phyloP scores from a whole-genome alignment of 2,888 invertebrate species.

The Himalopsyche japonica region DNA sequence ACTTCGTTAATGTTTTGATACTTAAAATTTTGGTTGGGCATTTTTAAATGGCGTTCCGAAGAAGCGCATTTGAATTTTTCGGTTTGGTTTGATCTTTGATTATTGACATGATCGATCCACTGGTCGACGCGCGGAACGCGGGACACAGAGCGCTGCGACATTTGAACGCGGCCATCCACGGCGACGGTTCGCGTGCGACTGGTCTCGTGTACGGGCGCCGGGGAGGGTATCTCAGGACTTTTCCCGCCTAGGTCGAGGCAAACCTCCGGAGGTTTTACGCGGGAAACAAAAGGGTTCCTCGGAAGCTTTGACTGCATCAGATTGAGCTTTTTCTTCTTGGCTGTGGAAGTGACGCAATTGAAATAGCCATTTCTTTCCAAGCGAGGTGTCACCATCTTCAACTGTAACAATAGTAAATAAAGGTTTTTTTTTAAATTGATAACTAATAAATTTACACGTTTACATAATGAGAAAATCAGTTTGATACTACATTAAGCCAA shows the following conservation, averaged over 20 bases:
- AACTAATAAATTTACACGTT: too few species aligned
- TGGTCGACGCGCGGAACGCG: constrained; percentile 36
- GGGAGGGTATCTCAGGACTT: neutral
- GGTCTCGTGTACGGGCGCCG: neutral
- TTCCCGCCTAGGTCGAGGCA: constrained; percentile 11
- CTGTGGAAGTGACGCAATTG: constrained; percentile 56
- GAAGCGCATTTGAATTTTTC: constrained; percentile 18
- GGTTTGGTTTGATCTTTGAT: constrained; percentile 15
- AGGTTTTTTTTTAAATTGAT: neutral
- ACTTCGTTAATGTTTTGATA: constrained; percentile 21
- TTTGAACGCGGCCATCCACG: constrained; percentile 52
- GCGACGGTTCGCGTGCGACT: constrained; percentile 39
- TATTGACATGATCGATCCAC: constrained; percentile 35
- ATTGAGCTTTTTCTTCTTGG: constrained; percentile 61
- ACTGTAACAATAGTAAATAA: constrained; percentile 46
- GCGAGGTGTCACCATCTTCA: constrained; percentile 56
- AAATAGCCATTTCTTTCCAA: constrained; percentile 60
- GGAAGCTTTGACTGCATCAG: constrained; percentile 59
- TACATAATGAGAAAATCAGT: too few species aligned
- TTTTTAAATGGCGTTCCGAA: constrained; percentile 8
- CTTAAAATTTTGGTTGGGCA: constrained; percentile 19
- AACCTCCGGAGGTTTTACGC: constrained; percentile 45
- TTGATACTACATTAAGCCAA: too few species aligned
- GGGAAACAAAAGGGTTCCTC: constrained; percentile 54
- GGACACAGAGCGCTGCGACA: constrained; percentile 32